Evolutionary conservation across 2,888 invertebrate genomes (phyloP).

Genomic region (Amphipoea oculea): DNA sequence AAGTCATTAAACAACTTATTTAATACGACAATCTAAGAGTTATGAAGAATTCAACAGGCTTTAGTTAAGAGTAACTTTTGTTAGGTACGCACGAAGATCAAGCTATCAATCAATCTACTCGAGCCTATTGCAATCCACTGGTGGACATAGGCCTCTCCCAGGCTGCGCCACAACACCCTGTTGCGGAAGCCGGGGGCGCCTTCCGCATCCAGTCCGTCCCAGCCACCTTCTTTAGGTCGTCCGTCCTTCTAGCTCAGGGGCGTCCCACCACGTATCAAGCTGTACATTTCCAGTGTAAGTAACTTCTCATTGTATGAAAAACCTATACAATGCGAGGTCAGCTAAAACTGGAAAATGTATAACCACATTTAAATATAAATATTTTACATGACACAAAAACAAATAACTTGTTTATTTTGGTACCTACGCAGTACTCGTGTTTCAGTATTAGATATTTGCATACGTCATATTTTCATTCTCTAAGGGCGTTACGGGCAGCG

Average conservation of each 20-base stretch:
- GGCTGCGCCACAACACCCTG: too few relatives aligned
- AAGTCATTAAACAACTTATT: slow-evolving; percentile 5
- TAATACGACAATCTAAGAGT: slow-evolving; percentile 2
- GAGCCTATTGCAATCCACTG: too few relatives aligned
- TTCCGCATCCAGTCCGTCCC: too few relatives aligned
- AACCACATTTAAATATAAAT: slow-evolving; percentile 8
- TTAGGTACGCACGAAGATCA: neutral
- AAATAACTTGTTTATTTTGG: slow-evolving; percentile 11
- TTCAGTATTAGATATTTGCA: slow-evolving; percentile 23
- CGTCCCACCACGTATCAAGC: neutral
- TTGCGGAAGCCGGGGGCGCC: too few relatives aligned
- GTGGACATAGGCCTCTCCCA: too few relatives aligned
- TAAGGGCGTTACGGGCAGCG: slow-evolving; percentile 50
- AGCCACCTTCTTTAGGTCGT: too few relatives aligned
- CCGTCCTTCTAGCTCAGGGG: too few relatives aligned
- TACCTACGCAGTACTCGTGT: slow-evolving; percentile 14
- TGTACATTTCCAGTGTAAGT: neutral
- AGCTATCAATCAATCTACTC: neutral
- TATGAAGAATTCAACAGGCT: neutral
- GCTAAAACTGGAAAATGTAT: neutral
- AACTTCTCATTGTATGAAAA: neutral
- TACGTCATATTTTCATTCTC: slow-evolving; percentile 25
- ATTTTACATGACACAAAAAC: slow-evolving; percentile 1
- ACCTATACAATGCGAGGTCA: neutral
- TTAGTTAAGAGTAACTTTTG: neutral